phyloP scores from a whole-genome alignment of 1,140 invertebrate genomes.

The Dryas iulia region DNA sequence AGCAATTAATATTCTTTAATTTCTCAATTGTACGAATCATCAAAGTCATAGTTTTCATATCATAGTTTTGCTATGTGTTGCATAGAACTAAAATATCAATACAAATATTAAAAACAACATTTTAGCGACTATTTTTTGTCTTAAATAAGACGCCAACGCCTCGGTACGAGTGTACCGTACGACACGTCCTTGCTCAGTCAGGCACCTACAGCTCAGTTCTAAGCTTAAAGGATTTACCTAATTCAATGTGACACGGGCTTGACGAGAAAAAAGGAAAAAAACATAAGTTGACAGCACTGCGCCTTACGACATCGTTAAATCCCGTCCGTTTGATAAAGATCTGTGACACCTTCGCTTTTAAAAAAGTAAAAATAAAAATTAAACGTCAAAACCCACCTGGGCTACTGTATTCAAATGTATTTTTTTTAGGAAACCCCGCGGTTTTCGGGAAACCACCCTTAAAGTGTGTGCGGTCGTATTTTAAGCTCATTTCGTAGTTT shows the following conservation, averaged over 20 bases:
- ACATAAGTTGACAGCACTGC: conserved; percentile 64
- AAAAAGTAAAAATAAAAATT: conserved; percentile 42
- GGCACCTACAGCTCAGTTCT: conserved; percentile 58
- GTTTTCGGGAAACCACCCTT: conserved; percentile 63
- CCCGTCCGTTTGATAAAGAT: conserved; percentile 71
- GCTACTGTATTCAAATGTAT: conserved; percentile 75
- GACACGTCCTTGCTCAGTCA: conserved; percentile 23
- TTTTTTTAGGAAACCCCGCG: conserved; percentile 65
- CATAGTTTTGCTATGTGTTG: too few relatives aligned
- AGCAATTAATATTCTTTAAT: too few relatives aligned
- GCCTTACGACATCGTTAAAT: conserved; percentile 75
- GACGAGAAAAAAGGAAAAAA: conserved; percentile 64
- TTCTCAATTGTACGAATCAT: too few relatives aligned
- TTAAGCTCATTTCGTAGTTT: conserved; percentile 50
- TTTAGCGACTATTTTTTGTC: background rate
- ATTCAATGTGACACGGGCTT: conserved; percentile 70
- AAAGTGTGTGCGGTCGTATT: conserved; percentile 59
- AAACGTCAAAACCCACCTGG: conserved; percentile 59
- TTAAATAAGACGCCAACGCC: background rate
- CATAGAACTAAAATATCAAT: background rate
- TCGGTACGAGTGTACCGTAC: conserved; percentile 8
- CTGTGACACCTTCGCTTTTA: conserved; percentile 69
- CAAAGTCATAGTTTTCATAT: too few relatives aligned
- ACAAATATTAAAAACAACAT: background rate
- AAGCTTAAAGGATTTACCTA: conserved; percentile 73